Conservation (phyloP, 2,113 vertebrate species). For the Brachyhypopomus occidentalis region DNA sequence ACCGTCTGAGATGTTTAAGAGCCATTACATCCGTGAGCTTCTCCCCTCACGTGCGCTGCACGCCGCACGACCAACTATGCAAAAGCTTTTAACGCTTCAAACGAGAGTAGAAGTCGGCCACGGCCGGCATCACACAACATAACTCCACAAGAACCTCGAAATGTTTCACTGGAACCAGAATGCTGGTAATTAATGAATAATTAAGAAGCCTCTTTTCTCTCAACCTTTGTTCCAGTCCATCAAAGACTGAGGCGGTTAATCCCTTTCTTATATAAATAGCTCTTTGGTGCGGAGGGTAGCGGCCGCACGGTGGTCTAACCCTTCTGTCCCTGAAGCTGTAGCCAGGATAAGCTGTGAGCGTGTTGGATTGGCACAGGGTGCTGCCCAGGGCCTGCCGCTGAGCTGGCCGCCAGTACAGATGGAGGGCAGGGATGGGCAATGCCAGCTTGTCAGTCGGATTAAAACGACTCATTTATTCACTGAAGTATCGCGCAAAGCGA, state of each 20-base stretch:
- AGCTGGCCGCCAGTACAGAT: conserved; percentile 93
- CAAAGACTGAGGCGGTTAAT: conserved; percentile 78
- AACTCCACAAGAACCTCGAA: conserved; percentile 27
- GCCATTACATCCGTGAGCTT: not conserved
- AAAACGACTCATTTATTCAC: conserved; percentile 99
- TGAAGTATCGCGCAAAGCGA: conserved; percentile 97
- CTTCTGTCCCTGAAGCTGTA: conserved; percentile 82
- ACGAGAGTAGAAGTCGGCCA: not conserved
- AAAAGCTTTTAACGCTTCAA: not conserved
- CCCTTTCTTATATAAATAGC: conserved; percentile 87
- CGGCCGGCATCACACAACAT: conserved; percentile 14
- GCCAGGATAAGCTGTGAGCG: conserved; percentile 83
- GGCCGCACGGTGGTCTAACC: conserved; percentile 78
- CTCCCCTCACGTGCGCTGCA: not conserved
- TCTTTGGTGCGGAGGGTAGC: conserved; percentile 78
- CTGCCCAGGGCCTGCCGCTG: conserved; percentile 80
- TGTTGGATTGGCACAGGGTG: conserved; percentile 80
- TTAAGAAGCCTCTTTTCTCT: conserved; percentile 49
- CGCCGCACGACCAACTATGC: not conserved
- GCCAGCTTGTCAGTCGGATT: conserved; percentile 99
- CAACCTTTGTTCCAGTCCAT: conserved; percentile 73
- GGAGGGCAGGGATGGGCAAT: conserved; percentile 96
- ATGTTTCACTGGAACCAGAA: conserved; percentile 36
- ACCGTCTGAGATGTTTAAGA: not conserved
- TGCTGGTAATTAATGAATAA: conserved; percentile 51